These are phyloP conservation scores for Ctenomys sociabilis DNA, from an alignment of 2,113 vertebrate species.

Conservation along the genomic window DNA sequence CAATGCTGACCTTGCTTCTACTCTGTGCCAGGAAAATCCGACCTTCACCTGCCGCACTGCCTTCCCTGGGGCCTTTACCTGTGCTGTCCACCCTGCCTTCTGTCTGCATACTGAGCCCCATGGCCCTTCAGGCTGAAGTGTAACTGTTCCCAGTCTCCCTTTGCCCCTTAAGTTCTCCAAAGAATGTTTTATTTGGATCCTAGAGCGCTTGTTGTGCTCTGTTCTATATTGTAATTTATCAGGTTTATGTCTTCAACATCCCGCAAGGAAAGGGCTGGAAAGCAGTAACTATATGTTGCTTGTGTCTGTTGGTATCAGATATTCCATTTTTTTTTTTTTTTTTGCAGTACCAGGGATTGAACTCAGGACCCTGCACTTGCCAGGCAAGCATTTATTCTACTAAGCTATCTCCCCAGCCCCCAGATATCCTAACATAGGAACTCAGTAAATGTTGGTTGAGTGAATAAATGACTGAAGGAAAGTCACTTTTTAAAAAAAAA, in stretches of 20 bases:
- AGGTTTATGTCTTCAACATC: neutral
- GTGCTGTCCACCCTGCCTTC: neutral
- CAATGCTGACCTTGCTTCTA: neutral
- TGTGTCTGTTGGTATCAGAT: neutral
- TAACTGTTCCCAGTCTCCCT: neutral
- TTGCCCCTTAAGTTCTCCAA: neutral
- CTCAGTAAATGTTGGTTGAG: neutral
- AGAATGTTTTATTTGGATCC: neutral
- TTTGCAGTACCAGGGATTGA: too few species aligned
- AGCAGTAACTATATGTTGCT: neutral
- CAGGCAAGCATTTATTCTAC: too few species aligned
- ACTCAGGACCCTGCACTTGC: too few species aligned
- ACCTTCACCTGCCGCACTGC: neutral
- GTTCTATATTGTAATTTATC: neutral
- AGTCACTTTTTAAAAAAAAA: too few species aligned
- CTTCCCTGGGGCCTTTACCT: neutral
- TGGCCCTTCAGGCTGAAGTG: neutral
- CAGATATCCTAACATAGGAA: neutral
- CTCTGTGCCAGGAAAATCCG: neutral
- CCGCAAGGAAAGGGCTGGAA: neutral
- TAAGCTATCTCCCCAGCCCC: too few species aligned
- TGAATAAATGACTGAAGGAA: neutral
- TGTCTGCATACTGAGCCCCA: neutral
- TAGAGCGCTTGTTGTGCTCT: neutral
- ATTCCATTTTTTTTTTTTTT: too few species aligned